Conservation (phyloP, 2,797 vertebrate species). For the Danio kyathit region DNA sequence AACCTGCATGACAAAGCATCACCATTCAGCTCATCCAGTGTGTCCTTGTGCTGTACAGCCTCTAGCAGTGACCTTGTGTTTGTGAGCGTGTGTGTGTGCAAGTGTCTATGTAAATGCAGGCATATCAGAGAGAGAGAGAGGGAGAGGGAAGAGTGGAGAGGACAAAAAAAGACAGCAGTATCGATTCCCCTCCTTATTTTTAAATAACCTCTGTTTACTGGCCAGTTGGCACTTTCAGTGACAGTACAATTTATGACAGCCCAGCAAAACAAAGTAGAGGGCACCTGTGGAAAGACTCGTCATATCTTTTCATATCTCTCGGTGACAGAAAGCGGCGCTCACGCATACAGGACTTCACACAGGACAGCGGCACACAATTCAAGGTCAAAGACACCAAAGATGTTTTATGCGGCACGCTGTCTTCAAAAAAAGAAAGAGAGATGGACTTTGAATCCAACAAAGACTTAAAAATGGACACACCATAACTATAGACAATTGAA, state of each 20-base stretch:
- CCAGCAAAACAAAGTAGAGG: constrained; percentile 51
- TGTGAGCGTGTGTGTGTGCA: not conserved
- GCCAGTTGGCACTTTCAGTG: constrained; percentile 49
- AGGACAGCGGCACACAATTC: not conserved
- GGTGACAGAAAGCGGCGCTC: constrained; percentile 11
- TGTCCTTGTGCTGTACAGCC: not conserved
- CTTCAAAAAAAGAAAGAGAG: not conserved
- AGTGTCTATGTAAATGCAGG: constrained; percentile 28
- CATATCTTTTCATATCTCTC: constrained; percentile 30
- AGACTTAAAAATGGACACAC: not conserved
- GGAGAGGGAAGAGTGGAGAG: not conserved
- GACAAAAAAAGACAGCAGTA: constrained; percentile 44
- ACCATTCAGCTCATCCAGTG: constrained; percentile 11
- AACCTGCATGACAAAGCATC: constrained; percentile 29
- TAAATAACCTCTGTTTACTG: constrained; percentile 61
- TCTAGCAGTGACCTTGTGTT: constrained; percentile 31
- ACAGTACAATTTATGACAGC: constrained; percentile 54
- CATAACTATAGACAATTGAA: not conserved
- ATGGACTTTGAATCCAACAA: not conserved
- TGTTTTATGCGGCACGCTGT: not conserved
- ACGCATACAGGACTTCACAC: not conserved
- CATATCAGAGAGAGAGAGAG: constrained; percentile 15
- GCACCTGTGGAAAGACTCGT: constrained; percentile 50
- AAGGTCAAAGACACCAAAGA: constrained; percentile 15
- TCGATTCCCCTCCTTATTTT: constrained; percentile 61